phyloP scores from a whole-genome alignment of 2,113 vertebrate genomes.

The Hemicordylus capensis region DNA sequence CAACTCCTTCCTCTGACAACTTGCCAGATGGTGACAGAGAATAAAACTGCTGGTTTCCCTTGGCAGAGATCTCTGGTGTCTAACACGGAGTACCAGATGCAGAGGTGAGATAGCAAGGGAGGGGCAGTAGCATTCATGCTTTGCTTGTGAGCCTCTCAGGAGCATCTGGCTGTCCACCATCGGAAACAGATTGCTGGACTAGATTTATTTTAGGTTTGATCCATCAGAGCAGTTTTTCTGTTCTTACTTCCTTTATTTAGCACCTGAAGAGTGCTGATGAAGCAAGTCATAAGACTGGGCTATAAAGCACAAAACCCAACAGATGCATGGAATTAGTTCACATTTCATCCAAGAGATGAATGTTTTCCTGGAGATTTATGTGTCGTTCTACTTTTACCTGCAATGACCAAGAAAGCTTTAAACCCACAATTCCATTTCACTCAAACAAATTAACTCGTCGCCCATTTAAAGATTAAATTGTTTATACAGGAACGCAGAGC shows the following conservation, averaged over 20 bases:
- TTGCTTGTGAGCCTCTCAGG: not conserved
- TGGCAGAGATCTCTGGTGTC: not conserved
- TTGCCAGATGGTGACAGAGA: not conserved
- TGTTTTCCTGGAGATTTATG: constrained; percentile 1
- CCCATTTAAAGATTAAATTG: constrained; percentile 44
- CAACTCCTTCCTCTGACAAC: too few species aligned
- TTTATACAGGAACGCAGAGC: not conserved
- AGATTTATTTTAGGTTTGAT: not conserved
- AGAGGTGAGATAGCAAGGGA: not conserved
- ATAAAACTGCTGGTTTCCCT: not conserved
- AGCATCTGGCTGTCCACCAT: not conserved
- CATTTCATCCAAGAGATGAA: constrained; percentile 16
- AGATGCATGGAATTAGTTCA: not conserved
- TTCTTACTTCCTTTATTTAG: not conserved
- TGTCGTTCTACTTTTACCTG: constrained; percentile 15
- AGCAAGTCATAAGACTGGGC: not conserved
- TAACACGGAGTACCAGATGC: not conserved
- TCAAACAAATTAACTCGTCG: constrained; percentile 27
- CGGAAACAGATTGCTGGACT: not conserved
- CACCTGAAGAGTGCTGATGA: not conserved
- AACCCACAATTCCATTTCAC: not conserved
- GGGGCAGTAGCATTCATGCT: too few species aligned
- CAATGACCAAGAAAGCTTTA: constrained; percentile 21
- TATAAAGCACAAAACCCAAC: constrained; percentile 1
- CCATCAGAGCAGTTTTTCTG: not conserved